These are phyloP conservation scores for Microtus pennsylvanicus DNA, from an alignment of 2,113 vertebrate species.

Conservation along the genomic window DNA sequence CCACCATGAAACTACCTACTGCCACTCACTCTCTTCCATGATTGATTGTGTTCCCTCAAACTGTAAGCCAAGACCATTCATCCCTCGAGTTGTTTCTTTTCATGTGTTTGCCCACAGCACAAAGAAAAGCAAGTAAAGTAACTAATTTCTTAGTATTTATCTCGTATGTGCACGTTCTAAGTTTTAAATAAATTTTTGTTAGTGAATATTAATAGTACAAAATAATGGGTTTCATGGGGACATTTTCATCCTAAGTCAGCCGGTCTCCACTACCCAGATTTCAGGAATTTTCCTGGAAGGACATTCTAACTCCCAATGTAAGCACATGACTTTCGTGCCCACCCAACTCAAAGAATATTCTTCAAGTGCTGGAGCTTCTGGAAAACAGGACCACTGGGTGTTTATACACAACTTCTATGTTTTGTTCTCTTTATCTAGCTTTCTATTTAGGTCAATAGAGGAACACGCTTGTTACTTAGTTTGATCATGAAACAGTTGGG, in stretches of 20 bases:
- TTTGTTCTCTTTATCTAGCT: neutral
- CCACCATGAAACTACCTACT: neutral
- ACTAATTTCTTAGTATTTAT: neutral
- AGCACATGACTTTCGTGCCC: neutral
- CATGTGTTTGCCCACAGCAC: neutral
- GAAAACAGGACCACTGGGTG: neutral
- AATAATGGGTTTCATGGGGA: neutral
- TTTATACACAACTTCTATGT: neutral
- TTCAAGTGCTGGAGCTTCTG: neutral
- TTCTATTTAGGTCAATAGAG: neutral
- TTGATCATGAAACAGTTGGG: neutral
- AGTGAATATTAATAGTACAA: neutral
- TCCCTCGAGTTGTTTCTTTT: neutral
- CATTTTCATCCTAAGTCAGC: neutral
- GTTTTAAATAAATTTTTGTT: neutral
- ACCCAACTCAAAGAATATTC: neutral
- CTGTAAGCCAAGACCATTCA: neutral
- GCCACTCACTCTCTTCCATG: neutral
- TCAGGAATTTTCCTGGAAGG: neutral
- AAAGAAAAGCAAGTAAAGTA: neutral
- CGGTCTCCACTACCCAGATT: fast-evolving
- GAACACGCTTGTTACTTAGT: neutral
- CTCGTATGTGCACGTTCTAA: neutral
- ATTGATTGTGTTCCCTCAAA: neutral
- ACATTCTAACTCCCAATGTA: neutral